Evolutionary conservation across 2,888 invertebrate species (phyloP).

Genomic region (Chironomus riparius): DNA sequence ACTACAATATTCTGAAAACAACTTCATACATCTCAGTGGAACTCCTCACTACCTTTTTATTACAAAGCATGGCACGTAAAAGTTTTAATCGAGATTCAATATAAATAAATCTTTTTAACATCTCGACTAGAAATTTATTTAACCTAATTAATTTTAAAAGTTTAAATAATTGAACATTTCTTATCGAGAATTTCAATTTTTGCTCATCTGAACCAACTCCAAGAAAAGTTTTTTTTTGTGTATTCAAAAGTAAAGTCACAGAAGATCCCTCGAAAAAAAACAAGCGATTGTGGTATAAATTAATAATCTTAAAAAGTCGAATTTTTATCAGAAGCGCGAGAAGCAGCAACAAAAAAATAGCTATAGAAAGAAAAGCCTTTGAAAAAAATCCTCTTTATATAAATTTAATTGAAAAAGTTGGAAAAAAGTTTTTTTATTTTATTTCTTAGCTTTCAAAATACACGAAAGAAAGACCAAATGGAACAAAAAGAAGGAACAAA

Average conservation of each 20-base stretch:
- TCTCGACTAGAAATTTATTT: background rate
- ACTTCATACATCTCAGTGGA: too few relatives aligned
- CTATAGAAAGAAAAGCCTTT: background rate
- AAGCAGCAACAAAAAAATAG: background rate
- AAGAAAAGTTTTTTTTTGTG: background rate
- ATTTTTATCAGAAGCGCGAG: background rate
- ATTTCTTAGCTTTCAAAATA: background rate
- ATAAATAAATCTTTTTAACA: too few relatives aligned
- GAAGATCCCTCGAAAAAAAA: background rate
- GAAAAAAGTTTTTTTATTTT: background rate
- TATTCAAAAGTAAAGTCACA: background rate
- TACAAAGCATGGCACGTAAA: background rate
- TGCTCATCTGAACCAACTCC: background rate
- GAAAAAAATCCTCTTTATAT: constrained; percentile 16
- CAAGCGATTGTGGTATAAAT: background rate
- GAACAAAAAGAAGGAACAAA: background rate
- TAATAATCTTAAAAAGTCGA: background rate
- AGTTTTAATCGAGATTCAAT: too few relatives aligned
- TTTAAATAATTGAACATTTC: background rate
- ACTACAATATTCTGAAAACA: too few relatives aligned
- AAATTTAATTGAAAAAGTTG: constrained; percentile 27
- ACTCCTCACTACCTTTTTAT: background rate
- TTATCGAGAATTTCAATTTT: background rate
- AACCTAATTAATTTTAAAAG: background rate
- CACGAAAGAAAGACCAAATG: background rate